Evolutionary conservation across 2,113 vertebrate genomes (phyloP), one percentile per base, ranked within the genome.

Genomic region (Salvelinus sp.): DNA sequence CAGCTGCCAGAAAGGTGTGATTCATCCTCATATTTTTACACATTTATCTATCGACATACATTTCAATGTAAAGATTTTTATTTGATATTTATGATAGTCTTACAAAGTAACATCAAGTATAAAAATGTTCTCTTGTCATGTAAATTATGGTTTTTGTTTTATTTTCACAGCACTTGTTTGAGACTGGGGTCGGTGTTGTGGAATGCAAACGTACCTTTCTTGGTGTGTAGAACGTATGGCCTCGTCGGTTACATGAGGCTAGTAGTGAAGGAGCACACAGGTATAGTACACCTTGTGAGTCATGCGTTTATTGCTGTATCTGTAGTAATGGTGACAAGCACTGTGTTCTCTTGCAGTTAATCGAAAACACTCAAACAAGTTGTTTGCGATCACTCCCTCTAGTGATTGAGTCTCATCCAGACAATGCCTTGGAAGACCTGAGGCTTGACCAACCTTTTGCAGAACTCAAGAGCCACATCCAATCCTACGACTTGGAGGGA

Each of bases 391-490:
- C 58, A 62, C 18, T 22, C 4, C 9, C 81, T 70, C 70, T 80
- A 99, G 98, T 99, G 76, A 91, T 98, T 83, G 97, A 99, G 91
- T 98, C 98, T 86, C 98, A 99, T 85, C 97, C 98, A 63, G 98
- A 99, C 91, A 99, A 96, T 76, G 93, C 87, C 0, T 89, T 99
- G 75, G 97, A 98, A 85, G 98, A 99, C 90, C 92, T 99, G 81
- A 93, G 98, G 76, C 87, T 99, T 83, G 96, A 97, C 87, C 94
- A 93, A 68, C 97, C 94, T 1, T 99, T 99, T 92, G 86, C 94
- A 68, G 96, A 96, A 70, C 93, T 99, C 69, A 94, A 75, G 70
- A 94, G 94, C 38, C 95, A 98, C 48, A 68, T 98, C 84, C 90
- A 94, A 80, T 94, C 94, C 23, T 99, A 96, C 0, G 91, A 97